phyloP scores from a whole-genome alignment of 2,113 vertebrate genomes.

The Rhombomys opimus region DNA sequence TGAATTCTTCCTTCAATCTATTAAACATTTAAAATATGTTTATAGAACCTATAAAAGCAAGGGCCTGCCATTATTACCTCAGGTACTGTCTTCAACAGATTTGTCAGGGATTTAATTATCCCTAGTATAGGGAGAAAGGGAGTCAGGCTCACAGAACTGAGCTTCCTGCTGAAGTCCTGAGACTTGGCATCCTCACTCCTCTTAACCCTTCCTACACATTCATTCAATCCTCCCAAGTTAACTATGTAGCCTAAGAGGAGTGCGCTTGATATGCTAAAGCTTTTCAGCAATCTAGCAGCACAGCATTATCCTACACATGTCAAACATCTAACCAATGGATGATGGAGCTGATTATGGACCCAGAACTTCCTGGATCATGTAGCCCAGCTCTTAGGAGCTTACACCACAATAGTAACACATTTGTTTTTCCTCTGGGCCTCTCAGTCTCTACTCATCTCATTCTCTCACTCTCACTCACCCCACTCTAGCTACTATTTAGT shows the following conservation, averaged over 20 bases:
- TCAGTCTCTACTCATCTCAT: background rate
- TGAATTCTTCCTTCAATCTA: background rate
- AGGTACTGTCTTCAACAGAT: background rate
- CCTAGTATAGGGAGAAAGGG: background rate
- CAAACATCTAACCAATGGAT: background rate
- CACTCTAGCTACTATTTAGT: background rate
- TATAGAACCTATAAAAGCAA: slow-evolving; percentile 5
- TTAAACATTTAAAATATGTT: background rate
- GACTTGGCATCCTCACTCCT: background rate
- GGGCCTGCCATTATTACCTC: background rate
- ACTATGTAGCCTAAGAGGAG: background rate
- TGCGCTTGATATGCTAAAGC: background rate
- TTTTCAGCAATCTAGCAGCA: background rate
- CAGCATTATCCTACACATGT: background rate
- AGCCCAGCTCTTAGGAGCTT: background rate
- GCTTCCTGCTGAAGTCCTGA: background rate
- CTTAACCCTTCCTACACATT: background rate
- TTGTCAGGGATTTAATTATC: slow-evolving; percentile 21
- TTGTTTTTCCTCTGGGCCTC: background rate
- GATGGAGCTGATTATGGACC: background rate
- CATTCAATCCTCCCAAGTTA: background rate
- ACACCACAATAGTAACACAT: background rate
- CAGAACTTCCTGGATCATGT: background rate
- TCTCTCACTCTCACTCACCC: background rate
- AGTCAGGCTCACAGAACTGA: background rate